Base-by-base conservation (phyloP, 1,140 invertebrate genomes). In the Thrips palmi region DNA sequence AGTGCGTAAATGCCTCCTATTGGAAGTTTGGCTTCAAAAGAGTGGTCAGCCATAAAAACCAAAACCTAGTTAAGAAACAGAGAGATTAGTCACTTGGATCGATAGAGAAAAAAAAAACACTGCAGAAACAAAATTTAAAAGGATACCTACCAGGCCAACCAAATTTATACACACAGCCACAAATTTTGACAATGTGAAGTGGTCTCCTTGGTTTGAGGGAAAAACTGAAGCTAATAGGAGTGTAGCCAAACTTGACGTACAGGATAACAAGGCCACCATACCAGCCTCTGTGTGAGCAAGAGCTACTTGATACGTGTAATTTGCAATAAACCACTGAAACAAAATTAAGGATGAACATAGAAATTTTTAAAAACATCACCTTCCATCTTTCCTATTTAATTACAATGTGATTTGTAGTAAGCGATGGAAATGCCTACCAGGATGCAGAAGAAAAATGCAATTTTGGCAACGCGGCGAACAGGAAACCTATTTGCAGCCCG, bases 181-280 rank as follows among this genome's bases (percentile, higher is more conserved):
- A 19, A 86, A 53, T 59, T 91, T 89, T 10, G 76, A 77, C 11
- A 87, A 53, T 3, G 82, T 84, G 52, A 89, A 76, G 50, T 70
- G 74, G 59, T 91, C 86, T 17, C 64, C 65, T 18, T 60, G 55
- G 42, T 71, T 71, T 37, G 82, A 77, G 8, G 85, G 83, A 56
- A 85, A 87, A 10, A 83, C 55, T 4, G 80, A 70, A 21, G 82
- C 76, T 47, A 88, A 64, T 17, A 85, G 59, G 18, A 91, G 62
- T 4, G 80, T 87, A 50, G 89, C 88, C 29, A 91, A 62, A 50
- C 77, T 77, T 19, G 83, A 85, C 5, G 77, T 74, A 2, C 82
- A 84, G 20, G 78, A 83, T 33, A 91, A 55, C 30, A 87, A 68
- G 52, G 78, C 80, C 33, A 87, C 72, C 48, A 86, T 63, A 44